phyloP scores from a whole-genome alignment of 1,140 invertebrate genomes.

The Drosophila tsacasi region DNA sequence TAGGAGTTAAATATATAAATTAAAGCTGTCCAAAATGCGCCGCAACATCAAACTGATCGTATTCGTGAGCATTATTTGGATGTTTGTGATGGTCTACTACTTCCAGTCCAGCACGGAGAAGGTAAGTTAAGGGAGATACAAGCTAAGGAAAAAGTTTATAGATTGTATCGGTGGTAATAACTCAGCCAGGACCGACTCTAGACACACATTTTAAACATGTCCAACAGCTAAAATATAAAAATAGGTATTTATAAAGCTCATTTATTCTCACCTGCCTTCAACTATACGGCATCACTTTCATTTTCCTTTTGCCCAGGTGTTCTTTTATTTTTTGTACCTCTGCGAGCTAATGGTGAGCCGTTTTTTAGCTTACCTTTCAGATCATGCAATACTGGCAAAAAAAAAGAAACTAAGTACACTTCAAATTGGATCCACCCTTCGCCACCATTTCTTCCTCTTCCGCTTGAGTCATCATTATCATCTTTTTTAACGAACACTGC shows the following conservation, averaged over 20 bases:
- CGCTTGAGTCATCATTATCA: slow-evolving; percentile 49
- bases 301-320: slow-evolving; percentile 8
- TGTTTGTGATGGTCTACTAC: slow-evolving; percentile 85
- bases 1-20: slow-evolving; percentile 34
- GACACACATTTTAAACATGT: background rate
- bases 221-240: background rate
- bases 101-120: slow-evolving; percentile 84
- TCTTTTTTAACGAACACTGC: slow-evolving; percentile 15
- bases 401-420: background rate
- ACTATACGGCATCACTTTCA: slow-evolving; percentile 11
- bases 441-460: slow-evolving; percentile 36
- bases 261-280: slow-evolving; percentile 6
- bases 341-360: slow-evolving; percentile 1
- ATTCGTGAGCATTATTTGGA: slow-evolving; percentile 84
- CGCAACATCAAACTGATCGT: slow-evolving; percentile 84
- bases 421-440: slow-evolving; percentile 20
- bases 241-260: slow-evolving; percentile 7
- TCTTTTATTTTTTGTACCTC: background rate
- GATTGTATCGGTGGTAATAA: slow-evolving; percentile 3
- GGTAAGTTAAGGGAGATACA: slow-evolving; percentile 57
- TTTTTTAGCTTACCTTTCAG: slow-evolving; percentile 26
- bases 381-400: slow-evolving; percentile 1
- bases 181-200: background rate
- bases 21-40: slow-evolving; percentile 70
- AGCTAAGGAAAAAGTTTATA: background rate